These are phyloP conservation scores for Tachina lurida DNA, from an alignment of 2,888 invertebrate genomes.

Conservation along the genomic window DNA sequence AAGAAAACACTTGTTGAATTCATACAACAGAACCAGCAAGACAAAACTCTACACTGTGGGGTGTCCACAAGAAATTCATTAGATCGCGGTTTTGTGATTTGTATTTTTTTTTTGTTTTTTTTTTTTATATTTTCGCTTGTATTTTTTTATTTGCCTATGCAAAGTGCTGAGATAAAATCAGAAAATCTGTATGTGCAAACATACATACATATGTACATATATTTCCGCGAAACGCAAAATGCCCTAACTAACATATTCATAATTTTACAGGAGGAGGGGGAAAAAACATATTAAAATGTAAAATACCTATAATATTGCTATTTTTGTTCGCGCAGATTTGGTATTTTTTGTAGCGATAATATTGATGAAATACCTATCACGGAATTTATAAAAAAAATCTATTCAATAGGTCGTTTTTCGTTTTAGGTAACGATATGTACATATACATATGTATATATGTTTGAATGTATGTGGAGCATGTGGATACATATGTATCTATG, in stretches of 20 bases:
- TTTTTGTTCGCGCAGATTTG: no score
- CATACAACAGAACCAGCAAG: constrained; percentile 29
- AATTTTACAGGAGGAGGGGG: no score
- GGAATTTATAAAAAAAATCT: no score
- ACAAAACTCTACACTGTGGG: constrained; percentile 42
- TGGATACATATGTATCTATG: background rate
- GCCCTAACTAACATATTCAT: no score
- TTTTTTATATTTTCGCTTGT: background rate
- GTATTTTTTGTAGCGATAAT: no score
- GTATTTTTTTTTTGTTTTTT: no score
- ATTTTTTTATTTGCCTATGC: background rate
- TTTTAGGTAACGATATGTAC: no score
- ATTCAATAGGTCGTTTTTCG: no score
- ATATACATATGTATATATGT: background rate
- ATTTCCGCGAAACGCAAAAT: no score
- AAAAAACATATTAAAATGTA: no score
- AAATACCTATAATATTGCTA: no score
- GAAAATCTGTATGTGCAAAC: background rate
- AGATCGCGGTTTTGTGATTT: constrained; percentile 25
- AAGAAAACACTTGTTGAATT: constrained; percentile 61
- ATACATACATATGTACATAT: background rate
- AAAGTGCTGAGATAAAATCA: constrained; percentile 9
- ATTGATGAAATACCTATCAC: no score
- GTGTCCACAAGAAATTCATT: constrained; percentile 30
- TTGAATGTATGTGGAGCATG: background rate